phyloP scores from a whole-genome alignment of 2,113 vertebrate genomes.

The Orycteropus afer region DNA sequence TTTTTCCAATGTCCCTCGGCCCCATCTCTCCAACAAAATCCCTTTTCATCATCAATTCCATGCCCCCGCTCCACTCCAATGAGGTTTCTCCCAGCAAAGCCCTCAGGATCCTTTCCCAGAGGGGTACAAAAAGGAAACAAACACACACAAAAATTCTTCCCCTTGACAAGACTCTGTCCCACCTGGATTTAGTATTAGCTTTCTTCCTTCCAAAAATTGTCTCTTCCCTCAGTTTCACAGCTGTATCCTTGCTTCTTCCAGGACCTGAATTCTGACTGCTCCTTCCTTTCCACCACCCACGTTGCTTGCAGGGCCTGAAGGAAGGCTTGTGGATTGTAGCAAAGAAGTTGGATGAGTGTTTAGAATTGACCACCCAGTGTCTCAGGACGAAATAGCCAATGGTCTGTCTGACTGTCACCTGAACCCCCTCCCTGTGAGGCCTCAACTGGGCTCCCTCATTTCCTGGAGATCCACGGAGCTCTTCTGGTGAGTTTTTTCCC shows the following conservation, averaged over 20 bases:
- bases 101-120: background rate
- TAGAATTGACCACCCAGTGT: constrained; percentile 24
- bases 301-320: constrained; percentile 57
- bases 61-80: background rate
- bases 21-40: background rate
- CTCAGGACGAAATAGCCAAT: constrained; percentile 54
- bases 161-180: background rate
- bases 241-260: background rate
- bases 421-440: background rate
- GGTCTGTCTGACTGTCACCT: constrained; percentile 29
- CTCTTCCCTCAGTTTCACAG: background rate
- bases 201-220: background rate
- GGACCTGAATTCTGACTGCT: constrained; percentile 19
- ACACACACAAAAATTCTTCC: background rate
- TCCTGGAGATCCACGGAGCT: constrained; percentile 30
- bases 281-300: constrained; percentile 46
- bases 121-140: background rate
- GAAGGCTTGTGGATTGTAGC: background rate
- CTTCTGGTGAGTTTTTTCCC: constrained; percentile 69
- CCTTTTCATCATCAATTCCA: background rate
- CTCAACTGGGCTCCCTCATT: background rate
- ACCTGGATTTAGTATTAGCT: background rate
- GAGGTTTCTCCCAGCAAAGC: constrained; percentile 9
- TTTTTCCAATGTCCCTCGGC: background rate
- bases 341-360: constrained; percentile 61